A percentile compares a stretch with the other conserved stretches of the same genome.
phyloP scores from a whole-genome alignment of 2,888 invertebrate genomes.

The Drosophila anomelani region DNA sequence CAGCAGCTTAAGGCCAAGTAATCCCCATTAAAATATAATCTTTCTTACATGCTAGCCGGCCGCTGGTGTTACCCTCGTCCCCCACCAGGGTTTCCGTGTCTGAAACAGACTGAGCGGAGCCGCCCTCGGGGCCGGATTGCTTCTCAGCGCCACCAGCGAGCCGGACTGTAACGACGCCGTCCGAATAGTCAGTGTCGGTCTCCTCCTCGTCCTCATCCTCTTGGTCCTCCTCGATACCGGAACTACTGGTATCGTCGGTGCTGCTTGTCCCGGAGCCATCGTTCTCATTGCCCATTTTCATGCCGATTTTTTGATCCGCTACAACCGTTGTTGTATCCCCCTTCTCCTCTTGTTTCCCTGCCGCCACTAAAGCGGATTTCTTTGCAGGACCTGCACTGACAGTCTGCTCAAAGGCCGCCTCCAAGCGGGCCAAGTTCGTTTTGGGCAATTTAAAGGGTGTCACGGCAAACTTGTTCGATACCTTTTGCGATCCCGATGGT shows the following conservation, averaged over 20 bases:
- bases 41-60: constrained; percentile 17
- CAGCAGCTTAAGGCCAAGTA: background rate
- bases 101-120: constrained; percentile 48
- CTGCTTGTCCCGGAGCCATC: constrained; percentile 13
- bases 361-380: background rate
- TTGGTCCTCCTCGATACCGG: constrained; percentile 1
- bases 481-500: constrained; percentile 52
- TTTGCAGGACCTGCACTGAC: background rate
- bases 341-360: background rate
- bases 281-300: constrained; percentile 5
- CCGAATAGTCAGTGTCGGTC: constrained; percentile 8
- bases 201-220: constrained; percentile 29
- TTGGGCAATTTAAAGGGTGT: constrained; percentile 65
- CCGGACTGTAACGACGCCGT: constrained; percentile 34
- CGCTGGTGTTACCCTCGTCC: constrained; percentile 24
- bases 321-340: background rate
- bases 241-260: constrained; percentile 52
- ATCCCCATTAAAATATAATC: background rate
- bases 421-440: constrained; percentile 62
- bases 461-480: constrained; percentile 62
- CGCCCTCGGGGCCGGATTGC: constrained; percentile 1
- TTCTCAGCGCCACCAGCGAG: constrained; percentile 63
- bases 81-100: constrained; percentile 67
- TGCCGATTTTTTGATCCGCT: background rate
- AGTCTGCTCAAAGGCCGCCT: constrained; percentile 51